phyloP scores from a whole-genome alignment of 2,113 vertebrate genomes.

The Tricholaema leucomelas region DNA sequence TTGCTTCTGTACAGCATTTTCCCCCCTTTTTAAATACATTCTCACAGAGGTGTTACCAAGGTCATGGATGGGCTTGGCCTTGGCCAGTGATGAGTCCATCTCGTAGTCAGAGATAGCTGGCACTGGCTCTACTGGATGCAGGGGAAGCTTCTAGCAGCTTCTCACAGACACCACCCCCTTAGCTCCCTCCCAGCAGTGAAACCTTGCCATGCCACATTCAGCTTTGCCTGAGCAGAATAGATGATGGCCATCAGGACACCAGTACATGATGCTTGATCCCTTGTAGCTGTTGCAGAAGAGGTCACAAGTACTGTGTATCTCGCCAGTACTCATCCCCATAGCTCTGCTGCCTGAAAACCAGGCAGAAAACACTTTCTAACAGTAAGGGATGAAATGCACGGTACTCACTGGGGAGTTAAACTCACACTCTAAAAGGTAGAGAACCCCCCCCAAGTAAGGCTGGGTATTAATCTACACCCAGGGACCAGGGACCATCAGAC shows the following conservation, averaged over 20 bases:
- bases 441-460: not conserved
- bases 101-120: not conserved
- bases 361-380: not conserved
- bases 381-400: not conserved
- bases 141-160: not conserved
- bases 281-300: not conserved
- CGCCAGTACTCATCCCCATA: not conserved
- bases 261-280: not conserved
- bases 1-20: not conserved
- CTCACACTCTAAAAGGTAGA: not conserved
- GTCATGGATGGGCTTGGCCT: not conserved
- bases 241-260: not conserved
- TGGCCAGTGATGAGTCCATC: not conserved
- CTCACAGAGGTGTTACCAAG: not conserved
- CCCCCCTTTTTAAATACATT: not conserved
- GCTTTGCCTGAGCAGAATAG: not conserved
- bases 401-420: not conserved
- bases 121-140: rapidly evolving
- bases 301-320: not conserved
- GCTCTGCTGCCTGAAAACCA: not conserved
- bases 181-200: not conserved
- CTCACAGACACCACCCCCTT: not conserved
- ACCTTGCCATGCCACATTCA: not conserved
- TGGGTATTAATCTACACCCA: not conserved
- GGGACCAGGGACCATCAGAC: not conserved